Percentiles rank a stretch among this genome's conserved stretches.
Conservation (phyloP, 2,113 vertebrate species). For the Spermophilus dauricus region DNA sequence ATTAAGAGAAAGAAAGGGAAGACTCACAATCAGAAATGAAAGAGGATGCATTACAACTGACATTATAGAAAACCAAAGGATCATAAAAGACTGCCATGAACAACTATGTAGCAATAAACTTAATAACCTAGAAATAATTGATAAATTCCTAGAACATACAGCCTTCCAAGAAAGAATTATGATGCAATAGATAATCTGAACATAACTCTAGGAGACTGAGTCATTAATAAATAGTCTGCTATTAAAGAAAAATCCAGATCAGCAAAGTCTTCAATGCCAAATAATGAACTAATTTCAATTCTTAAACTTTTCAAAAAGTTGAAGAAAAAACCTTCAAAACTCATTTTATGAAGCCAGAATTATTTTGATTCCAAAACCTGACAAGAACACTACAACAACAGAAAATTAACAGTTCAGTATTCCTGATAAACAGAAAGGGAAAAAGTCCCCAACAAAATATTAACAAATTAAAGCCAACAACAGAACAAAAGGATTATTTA, state of each 20-base stretch:
- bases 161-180: not conserved
- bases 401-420: too few species aligned
- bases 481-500: not conserved
- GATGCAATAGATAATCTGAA: not conserved
- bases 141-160: not conserved
- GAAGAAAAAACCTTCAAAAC: too few species aligned
- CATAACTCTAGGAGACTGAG: not conserved
- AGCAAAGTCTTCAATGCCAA: not conserved
- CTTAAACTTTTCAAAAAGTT: not conserved
- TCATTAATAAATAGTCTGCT: not conserved
- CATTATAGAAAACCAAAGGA: not conserved
- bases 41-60: not conserved
- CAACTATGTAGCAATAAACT: too few species aligned
- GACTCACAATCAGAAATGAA: too few species aligned
- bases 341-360: too few species aligned
- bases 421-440: not conserved
- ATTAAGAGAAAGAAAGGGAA: not conserved
- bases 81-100: not conserved
- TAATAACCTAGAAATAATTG: too few species aligned
- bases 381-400: too few species aligned
- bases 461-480: not conserved
- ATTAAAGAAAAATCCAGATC: not conserved
- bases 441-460: not conserved
- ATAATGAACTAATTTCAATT: not conserved
- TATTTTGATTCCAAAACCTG: too few species aligned